Percentiles rank a stretch among this genome's conserved stretches.
Evolutionary conservation across 2,888 invertebrate species (phyloP).

Genomic region (Coleophora flavipennella): DNA sequence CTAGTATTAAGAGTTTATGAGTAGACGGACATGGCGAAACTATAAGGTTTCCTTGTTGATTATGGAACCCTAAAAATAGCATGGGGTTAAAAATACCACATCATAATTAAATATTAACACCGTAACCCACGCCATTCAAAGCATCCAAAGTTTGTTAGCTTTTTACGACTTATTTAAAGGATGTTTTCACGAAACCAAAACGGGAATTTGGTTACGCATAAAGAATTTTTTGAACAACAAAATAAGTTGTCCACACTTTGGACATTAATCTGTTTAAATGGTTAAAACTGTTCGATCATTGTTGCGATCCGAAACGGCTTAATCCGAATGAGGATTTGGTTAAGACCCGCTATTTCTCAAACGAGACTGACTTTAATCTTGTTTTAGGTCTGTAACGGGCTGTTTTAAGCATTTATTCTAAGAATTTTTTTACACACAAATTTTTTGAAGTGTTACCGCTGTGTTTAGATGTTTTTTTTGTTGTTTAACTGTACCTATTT

Average conservation of each 20-base stretch:
- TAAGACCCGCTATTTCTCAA: conserved; percentile 19
- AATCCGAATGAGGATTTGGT: conserved; percentile 20
- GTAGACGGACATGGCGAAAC: too few relatives aligned
- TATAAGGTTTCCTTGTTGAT: too few relatives aligned
- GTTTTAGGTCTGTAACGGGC: conserved; percentile 25
- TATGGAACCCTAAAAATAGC: too few relatives aligned
- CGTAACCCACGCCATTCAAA: too few relatives aligned
- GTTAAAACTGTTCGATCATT: conserved; percentile 27
- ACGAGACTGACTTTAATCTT: conserved; percentile 24
- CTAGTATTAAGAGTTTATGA: too few relatives aligned
- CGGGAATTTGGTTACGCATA: conserved; percentile 24
- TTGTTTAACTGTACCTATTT: conserved; percentile 1
- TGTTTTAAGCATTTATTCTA: conserved; percentile 16
- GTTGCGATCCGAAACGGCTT: conserved; percentile 25
- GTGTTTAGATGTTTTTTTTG: background rate
- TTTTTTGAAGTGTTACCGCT: background rate
- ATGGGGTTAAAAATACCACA: too few relatives aligned
- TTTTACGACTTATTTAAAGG: conserved; percentile 18
- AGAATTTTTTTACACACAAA: conserved; percentile 6
- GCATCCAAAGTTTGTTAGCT: conserved; percentile 1
- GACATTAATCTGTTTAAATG: conserved; percentile 45
- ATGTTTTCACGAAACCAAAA: conserved; percentile 13
- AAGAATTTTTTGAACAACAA: conserved; percentile 21
- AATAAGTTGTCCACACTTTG: conserved; percentile 23
- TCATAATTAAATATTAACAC: too few relatives aligned